These are phyloP conservation scores for Psammodynastes pulverulentus DNA, from an alignment of 2,113 vertebrate species.

Conservation along the genomic window DNA sequence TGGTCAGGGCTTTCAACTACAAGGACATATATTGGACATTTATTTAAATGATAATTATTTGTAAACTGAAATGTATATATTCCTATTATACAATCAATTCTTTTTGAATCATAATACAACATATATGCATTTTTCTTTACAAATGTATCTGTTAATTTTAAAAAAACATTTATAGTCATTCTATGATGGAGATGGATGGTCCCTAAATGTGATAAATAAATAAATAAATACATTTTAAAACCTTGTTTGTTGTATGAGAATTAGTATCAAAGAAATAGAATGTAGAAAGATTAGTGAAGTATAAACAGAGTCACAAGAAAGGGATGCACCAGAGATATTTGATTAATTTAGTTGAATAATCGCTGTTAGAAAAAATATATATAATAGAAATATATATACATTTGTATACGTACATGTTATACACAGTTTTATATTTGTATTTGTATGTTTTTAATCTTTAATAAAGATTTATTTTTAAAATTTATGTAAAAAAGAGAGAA, in stretches of 20 bases:
- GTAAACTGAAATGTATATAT: neutral
- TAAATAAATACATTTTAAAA: neutral
- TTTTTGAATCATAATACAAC: neutral
- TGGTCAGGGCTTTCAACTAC: neutral
- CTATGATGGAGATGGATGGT: neutral
- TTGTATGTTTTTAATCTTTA: too few species aligned
- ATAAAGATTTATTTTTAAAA: too few species aligned
- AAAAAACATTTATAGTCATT: neutral
- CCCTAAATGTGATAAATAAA: neutral
- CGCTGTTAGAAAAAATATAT: too few species aligned
- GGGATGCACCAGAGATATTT: too few species aligned
- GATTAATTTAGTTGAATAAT: too few species aligned
- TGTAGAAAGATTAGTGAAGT: too few species aligned
- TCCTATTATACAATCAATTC: neutral
- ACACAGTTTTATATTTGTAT: too few species aligned
- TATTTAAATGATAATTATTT: neutral
- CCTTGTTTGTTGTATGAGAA: neutral
- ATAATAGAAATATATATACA: too few species aligned
- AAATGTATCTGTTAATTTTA: neutral
- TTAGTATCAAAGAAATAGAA: neutral
- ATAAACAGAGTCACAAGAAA: too few species aligned
- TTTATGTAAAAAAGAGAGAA: too few species aligned
- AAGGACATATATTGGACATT: neutral
- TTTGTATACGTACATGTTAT: too few species aligned
- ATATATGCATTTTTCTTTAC: neutral